phyloP scores from a whole-genome alignment of 2,888 invertebrate genomes.

The Leptopilina syphax region DNA sequence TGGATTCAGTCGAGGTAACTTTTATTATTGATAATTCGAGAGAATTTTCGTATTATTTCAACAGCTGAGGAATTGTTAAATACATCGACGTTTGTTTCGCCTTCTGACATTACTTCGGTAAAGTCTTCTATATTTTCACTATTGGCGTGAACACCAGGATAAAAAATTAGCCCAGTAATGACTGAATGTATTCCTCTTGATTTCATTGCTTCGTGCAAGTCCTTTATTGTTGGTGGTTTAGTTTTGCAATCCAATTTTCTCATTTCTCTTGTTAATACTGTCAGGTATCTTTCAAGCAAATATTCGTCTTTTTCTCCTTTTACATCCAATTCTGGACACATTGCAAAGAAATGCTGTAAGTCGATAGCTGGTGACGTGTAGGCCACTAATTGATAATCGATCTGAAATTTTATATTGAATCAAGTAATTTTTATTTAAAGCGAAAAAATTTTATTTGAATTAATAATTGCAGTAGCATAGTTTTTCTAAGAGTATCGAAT shows the following conservation, averaged over 20 bases:
- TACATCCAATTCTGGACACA: constrained; percentile 57
- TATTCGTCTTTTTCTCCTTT: constrained; percentile 58
- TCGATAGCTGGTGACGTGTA: constrained; percentile 65
- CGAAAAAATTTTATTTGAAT: too few species aligned
- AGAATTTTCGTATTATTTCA: constrained; percentile 54
- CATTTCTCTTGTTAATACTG: constrained; percentile 55
- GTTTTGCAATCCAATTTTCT: constrained; percentile 55
- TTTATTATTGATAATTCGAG: constrained; percentile 56
- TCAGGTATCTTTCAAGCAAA: constrained; percentile 58
- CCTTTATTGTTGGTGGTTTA: constrained; percentile 56
- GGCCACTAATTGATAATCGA: constrained; percentile 63
- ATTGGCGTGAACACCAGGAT: constrained; percentile 60
- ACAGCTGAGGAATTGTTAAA: constrained; percentile 59
- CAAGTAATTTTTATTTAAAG: too few species aligned
- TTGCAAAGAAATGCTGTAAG: constrained; percentile 60
- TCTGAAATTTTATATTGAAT: constrained; percentile 45
- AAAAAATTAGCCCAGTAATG: constrained; percentile 55
- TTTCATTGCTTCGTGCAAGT: constrained; percentile 57
- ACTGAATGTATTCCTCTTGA: constrained; percentile 57
- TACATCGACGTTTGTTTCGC: constrained; percentile 57
- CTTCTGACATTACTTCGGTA: constrained; percentile 43
- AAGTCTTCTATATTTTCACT: constrained; percentile 58
- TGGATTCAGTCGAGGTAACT: constrained; percentile 59
- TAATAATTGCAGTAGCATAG: too few species aligned
- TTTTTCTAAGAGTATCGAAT: too few species aligned